Evolutionary conservation across 2,888 invertebrate species (phyloP).

Genomic region (Polyploca ridens): DNA sequence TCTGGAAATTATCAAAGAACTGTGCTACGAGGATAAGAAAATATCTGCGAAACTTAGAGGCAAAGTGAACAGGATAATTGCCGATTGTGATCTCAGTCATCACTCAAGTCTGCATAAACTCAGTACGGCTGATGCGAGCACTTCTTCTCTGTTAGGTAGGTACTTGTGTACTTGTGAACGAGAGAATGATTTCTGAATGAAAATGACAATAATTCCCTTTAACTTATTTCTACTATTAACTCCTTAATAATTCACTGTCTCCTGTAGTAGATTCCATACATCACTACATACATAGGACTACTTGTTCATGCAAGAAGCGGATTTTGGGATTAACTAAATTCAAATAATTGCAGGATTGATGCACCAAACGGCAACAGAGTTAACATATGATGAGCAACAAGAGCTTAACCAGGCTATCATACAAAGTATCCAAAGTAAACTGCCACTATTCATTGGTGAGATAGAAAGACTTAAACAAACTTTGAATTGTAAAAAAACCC

Average conservation of each 20-base stretch:
- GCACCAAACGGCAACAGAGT: conserved; percentile 62
- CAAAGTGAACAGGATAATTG: conserved; percentile 71
- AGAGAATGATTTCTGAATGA: too few species aligned
- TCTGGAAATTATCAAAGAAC: conserved; percentile 67
- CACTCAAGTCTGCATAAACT: conserved; percentile 73
- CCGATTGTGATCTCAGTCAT: conserved; percentile 70
- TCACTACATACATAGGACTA: too few species aligned
- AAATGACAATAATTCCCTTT: too few species aligned
- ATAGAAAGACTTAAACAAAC: conserved; percentile 57
- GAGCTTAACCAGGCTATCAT: conserved; percentile 73
- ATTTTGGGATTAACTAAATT: too few species aligned
- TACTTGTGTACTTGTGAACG: not conserved
- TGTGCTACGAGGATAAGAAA: conserved; percentile 57
- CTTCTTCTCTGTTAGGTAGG: conserved; percentile 71
- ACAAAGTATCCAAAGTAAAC: conserved; percentile 63
- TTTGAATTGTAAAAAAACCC: conserved; percentile 38
- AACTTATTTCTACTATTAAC: too few species aligned
- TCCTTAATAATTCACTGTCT: too few species aligned
- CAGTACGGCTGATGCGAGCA: conserved; percentile 70
- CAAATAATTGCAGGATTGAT: conserved; percentile 61
- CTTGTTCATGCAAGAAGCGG: too few species aligned
- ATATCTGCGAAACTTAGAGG: conserved; percentile 60
- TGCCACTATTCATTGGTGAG: conserved; percentile 61
- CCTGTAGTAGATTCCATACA: too few species aligned
- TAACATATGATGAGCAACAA: conserved; percentile 73